Evolutionary conservation across 2,888 invertebrate species (phyloP).

Genomic region (Clusia tigrina): DNA sequence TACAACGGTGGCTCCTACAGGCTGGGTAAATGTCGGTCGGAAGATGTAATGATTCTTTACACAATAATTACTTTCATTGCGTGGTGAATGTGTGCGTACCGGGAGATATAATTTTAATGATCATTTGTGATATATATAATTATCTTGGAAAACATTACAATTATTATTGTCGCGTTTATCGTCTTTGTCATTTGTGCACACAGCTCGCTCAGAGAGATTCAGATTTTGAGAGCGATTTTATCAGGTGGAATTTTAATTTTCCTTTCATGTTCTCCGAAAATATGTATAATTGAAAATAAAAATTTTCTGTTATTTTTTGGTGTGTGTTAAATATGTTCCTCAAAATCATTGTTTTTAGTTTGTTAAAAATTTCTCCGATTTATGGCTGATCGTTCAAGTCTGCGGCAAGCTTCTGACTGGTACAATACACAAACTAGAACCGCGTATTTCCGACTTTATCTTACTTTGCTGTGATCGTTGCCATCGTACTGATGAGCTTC

Average conservation of each 20-base stretch:
- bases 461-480: too few relatives aligned
- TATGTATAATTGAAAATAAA: too few relatives aligned
- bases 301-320: too few relatives aligned
- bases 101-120: conserved; percentile 43
- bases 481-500: too few relatives aligned
- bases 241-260: not conserved
- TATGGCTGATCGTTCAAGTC: too few relatives aligned
- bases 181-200: not conserved
- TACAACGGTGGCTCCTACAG: not conserved
- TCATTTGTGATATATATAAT: conserved; percentile 53
- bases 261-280: conserved; percentile 11
- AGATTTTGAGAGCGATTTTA: conserved; percentile 2
- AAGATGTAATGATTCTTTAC: not conserved
- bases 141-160: conserved; percentile 32
- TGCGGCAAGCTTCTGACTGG: too few relatives aligned
- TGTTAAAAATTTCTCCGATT: too few relatives aligned
- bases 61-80: not conserved
- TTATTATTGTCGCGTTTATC: not conserved
- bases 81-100: conserved; percentile 27
- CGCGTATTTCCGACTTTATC: too few relatives aligned
- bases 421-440: too few relatives aligned
- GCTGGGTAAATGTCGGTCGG: not conserved
- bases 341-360: too few relatives aligned
- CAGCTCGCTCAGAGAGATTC: not conserved
- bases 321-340: too few relatives aligned